Evolutionary conservation across 2,888 invertebrate genomes (phyloP), one percentile per base, ranked within the genome.

Genomic region (Acronicta psi): DNA sequence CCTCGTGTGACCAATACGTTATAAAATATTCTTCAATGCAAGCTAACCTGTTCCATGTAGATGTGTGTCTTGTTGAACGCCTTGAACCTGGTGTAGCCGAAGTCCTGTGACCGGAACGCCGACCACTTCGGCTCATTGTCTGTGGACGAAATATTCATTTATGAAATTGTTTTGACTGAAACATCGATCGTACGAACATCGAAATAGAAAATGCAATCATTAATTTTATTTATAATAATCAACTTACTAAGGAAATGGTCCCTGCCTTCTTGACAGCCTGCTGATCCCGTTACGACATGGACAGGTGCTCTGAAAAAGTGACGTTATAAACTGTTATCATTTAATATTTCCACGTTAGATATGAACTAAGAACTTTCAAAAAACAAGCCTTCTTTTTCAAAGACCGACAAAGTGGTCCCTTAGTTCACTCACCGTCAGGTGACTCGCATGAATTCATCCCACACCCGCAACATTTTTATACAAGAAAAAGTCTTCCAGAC

Each of bases 31-130:
- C 29, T 11, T 29, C n/a, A 29, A 46, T 20, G 6, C 18, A 3
- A 11, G 7, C 18, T 58, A 77, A 97, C 96, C 95, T 99, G 99
- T 87, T 99, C 98, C 73, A 98, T 93, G 84, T 98, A 96, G 43
- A 99, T 90, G 93, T 99, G 99, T 0, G 98, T 97, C 9, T 83
- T 89, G 88, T 99, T 99, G 80, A 95, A 94, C 0, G 96, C 96
- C 82, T 96, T 96, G 92, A 99, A 94, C 69, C 97, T 95, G 0
- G 98, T 98, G 87, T 98, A 99, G 2, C 99, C 99, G 89, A 99
- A 99, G 90, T 99, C 99, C 73, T 95, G 95, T 44, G 97, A 97
- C 34, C 97, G 96, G 85, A 97, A 91, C 6, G 93, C 93, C 0
- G 93, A 91, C 93, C 93, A 93, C 97, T 97, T 53, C 29, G 70